These are phyloP conservation scores for Rhopilema esculentum DNA, from an alignment of 30 jellyfish, hydroid and myxozoan genomes.

Conservation along the genomic window DNA sequence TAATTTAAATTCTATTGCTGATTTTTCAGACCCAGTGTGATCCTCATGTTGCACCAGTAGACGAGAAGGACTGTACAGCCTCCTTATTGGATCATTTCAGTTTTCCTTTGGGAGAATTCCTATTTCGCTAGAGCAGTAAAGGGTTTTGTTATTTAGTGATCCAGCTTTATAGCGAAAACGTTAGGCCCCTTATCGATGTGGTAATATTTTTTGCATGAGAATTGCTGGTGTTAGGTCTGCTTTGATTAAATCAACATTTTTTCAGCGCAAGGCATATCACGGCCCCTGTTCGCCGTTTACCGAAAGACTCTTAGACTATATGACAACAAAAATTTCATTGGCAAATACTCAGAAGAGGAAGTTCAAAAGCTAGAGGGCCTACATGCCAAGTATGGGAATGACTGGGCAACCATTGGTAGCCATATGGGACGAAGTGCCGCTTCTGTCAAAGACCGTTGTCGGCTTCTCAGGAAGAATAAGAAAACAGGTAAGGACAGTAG, in stretches of 20 bases:
- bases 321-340: slow-evolving; percentile 85
- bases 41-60: no score
- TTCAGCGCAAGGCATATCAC: slow-evolving; percentile 80
- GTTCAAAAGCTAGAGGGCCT: slow-evolving; percentile 71
- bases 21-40: no score
- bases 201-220: background rate
- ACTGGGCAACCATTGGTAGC: slow-evolving; percentile 88
- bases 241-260: background rate
- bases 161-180: no score
- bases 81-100: no score
- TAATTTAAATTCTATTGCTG: no score
- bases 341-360: slow-evolving; percentile 88
- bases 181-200: no score
- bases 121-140: no score
- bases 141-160: no score
- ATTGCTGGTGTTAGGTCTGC: background rate
- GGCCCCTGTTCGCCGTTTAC: slow-evolving; percentile 90
- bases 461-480: slow-evolving; percentile 76
- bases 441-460: slow-evolving; percentile 86
- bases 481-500: slow-evolving; percentile 59
- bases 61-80: no score
- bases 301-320: slow-evolving; percentile 88
- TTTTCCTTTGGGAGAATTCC: background rate
- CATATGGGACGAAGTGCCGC: slow-evolving; percentile 94
- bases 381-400: slow-evolving; percentile 67